Base-by-base conservation (phyloP, 2,113 vertebrate species). In the Leptosomus discolor region DNA sequence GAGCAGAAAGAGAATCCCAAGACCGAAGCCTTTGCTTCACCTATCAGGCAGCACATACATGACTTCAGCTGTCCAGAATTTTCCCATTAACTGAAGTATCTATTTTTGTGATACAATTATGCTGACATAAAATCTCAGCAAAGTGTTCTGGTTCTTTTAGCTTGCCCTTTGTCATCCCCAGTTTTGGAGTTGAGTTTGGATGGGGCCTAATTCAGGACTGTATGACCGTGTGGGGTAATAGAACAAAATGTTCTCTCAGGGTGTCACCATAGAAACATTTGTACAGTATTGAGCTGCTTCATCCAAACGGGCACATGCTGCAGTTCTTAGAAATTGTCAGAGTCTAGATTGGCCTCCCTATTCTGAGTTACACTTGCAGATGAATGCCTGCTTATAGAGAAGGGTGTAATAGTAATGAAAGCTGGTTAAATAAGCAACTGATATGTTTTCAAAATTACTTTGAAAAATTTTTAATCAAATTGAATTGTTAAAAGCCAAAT, bases 241-340 rank as follows among this genome's bases (percentile, higher is more conserved):
- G 80, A 90, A 95, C 77, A 92, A 87, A 94, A 85, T 87, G 91
- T 91, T 92, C 80, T 85, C 21, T 68, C 9, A 3, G 46, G 34
- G 21, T 77, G 22, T 95, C 80, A 45, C 92, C 65, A 85, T 82
- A 96, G 94, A 94, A 95, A 95, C 85, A 37, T 60, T 54, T 43
- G 46, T n/a, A 58, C 37, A 68, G 30, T 79, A 45, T 53, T 65
- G 71, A 88, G 60, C 70, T 77, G 76, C 88, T 91, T 86, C 67
- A 75, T 37, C 83, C 64, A 61, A 88, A 79, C 0, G 0, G 50
- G 63, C 63, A 51, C n/a, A 45, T 34, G 48, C 69, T 89, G 73
- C 60, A 78, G 43, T 61, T 87, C 83, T n/a, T 76, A 43, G 43
- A 71, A 80, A 85, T n/a, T 58, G 17, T 34, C 53, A 57, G 39